Base-by-base conservation (phyloP, 1,140 invertebrate species). In the Microplitis demolitor region DNA sequence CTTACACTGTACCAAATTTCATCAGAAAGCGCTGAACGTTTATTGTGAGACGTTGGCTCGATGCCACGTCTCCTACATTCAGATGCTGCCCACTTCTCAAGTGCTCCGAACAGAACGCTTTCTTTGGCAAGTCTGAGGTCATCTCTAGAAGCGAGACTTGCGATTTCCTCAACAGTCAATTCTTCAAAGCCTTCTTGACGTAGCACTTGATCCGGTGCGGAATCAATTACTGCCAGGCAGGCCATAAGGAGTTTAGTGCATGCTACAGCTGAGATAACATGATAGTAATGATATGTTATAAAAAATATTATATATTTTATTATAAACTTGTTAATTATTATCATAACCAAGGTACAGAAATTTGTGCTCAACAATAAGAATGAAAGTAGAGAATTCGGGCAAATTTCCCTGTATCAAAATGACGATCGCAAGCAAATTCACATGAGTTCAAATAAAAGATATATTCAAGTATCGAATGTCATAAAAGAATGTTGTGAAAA, bases 171-270 rank as follows among this genome's bases (percentile, higher is more conserved):
- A 34, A 87, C 86, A 35, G 89, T 89, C 2, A 94, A 81, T 72
- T 93, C 91, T 78, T 93, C 91, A 14, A 93, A 86, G 3, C 88
- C 85, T 80, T 93, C 92, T 62, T 92, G 91, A 0, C 76, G 80
- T 0, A 94, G 83, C 11, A 93, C 88, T 8, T 81, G 82, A 16
- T 90, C 88, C 0, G 91, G 90, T 67, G 91, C 80, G 0, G 87
- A 82, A 77, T 94, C 93, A 14, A 93, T 87, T 0, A 90, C 87
- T 0, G 87, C 74, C 14, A 92, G 84, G 75, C 92, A 92, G 62
- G 89, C 89, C 69, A 88, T 84, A 0, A 92, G 84, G 0, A 94
- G 84, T 34, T 87, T 88, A 34, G 88, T 87, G 73, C 91, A 93
- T 51, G 75, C 80, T 66, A 74, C 76, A 58, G 81, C 87, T 88